A percentile compares a stretch with the other conserved stretches of the same genome.
Evolutionary conservation across 2,888 invertebrate genomes (phyloP).

Genomic region (Dryobotodes eremita): DNA sequence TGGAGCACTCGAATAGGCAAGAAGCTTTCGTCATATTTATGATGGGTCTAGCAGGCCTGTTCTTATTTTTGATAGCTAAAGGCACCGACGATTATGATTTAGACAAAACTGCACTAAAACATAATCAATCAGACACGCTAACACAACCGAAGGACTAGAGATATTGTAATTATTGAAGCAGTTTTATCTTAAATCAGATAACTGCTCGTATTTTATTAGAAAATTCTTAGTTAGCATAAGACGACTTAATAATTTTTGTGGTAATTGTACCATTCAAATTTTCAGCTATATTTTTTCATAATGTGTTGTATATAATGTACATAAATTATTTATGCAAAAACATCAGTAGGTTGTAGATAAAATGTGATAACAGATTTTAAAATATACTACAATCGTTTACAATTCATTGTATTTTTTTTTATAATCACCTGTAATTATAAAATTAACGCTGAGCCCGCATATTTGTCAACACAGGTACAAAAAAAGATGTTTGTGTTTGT

Average conservation of each 20-base stretch:
- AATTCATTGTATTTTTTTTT: background rate
- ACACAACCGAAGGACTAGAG: constrained; percentile 3
- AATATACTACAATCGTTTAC: constrained; percentile 22
- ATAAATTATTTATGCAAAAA: constrained; percentile 65
- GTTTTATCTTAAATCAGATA: constrained; percentile 2
- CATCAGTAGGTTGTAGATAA: constrained; percentile 65
- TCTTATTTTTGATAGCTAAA: constrained; percentile 73
- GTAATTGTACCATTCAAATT: constrained; percentile 18
- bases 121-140: background rate
- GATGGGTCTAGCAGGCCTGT: constrained; percentile 71
- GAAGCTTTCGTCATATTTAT: constrained; percentile 77
- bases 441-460: background rate
- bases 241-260: constrained; percentile 19
- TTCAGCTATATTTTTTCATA: constrained; percentile 40
- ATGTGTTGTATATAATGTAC: constrained; percentile 79
- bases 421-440: too few species aligned
- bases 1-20: constrained; percentile 68
- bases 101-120: constrained; percentile 54
- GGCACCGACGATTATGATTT: constrained; percentile 80
- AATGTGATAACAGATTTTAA: constrained; percentile 70
- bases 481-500: background rate
- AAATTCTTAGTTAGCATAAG: constrained; percentile 25
- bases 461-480: background rate
- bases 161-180: background rate
- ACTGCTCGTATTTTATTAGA: constrained; percentile 12